phyloP scores from a whole-genome alignment of 1,140 invertebrate genomes.

The Campoletis sonorensis region DNA sequence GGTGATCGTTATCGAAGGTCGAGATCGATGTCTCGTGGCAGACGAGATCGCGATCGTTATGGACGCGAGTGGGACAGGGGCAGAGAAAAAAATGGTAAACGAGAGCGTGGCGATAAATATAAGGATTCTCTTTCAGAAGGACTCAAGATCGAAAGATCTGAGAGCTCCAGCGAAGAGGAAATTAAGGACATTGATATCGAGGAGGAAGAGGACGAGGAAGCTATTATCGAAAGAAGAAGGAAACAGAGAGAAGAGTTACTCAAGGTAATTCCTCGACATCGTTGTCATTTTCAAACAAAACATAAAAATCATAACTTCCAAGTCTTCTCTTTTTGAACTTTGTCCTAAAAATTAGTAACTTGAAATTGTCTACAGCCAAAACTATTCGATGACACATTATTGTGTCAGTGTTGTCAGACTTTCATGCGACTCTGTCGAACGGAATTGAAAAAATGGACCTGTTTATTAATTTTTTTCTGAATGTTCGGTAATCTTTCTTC shows the following conservation, averaged over 20 bases:
- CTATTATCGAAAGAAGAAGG: slow-evolving; percentile 92
- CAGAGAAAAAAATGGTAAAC: slow-evolving; percentile 72
- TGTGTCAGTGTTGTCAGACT: not conserved
- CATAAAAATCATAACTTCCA: too few relatives aligned
- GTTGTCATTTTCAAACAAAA: too few relatives aligned
- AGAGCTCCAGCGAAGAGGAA: slow-evolving; percentile 81
- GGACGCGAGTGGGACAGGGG: slow-evolving; percentile 69
- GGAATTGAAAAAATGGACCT: too few relatives aligned
- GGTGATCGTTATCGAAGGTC: slow-evolving; percentile 67
- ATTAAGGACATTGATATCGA: slow-evolving; percentile 86
- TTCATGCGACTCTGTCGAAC: not conserved
- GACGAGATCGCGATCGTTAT: slow-evolving; percentile 68
- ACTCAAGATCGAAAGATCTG: slow-evolving; percentile 80
- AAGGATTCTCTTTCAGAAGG: slow-evolving; percentile 92
- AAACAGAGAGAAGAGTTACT: slow-evolving; percentile 93
- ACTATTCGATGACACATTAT: slow-evolving; percentile 7
- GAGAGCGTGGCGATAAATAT: slow-evolving; percentile 81
- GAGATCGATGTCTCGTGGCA: slow-evolving; percentile 66
- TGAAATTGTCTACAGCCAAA: not conserved
- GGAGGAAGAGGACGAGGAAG: slow-evolving; percentile 96
- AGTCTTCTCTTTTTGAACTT: too few relatives aligned
- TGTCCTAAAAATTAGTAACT: too few relatives aligned
- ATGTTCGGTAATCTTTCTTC: too few relatives aligned
- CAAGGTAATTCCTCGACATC: slow-evolving; percentile 77
- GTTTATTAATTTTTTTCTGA: too few relatives aligned